These are phyloP conservation scores for Strigamia maritima DNA, from an alignment of 2,888 invertebrate species.

Conservation along the genomic window DNA sequence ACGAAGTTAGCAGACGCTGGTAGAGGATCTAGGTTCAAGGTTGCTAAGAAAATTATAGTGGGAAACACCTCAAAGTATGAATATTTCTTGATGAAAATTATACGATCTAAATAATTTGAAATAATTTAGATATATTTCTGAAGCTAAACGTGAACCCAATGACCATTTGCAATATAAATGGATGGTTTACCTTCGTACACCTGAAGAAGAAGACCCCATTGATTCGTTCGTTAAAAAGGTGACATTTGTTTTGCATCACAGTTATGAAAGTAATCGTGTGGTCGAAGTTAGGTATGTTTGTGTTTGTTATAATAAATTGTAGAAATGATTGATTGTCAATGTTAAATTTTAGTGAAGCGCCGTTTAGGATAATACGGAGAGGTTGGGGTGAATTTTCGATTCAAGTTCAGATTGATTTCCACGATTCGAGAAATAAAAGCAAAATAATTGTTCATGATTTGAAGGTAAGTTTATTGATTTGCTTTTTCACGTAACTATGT, in stretches of 20 bases:
- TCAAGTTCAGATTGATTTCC: slow-evolving; percentile 73
- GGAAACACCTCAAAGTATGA: slow-evolving; percentile 27
- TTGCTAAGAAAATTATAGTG: slow-evolving; percentile 9
- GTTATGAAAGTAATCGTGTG: slow-evolving; percentile 80
- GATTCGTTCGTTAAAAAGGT: slow-evolving; percentile 68
- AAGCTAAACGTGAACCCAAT: slow-evolving; percentile 60
- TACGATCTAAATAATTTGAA: neutral
- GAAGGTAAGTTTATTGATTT: slow-evolving; percentile 47
- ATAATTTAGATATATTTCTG: slow-evolving; percentile 57
- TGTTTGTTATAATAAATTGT: neutral
- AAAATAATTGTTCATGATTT: slow-evolving; percentile 68
- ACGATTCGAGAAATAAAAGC: slow-evolving; percentile 69
- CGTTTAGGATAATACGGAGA: slow-evolving; percentile 76
- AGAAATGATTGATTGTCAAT: neutral
- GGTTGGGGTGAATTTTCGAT: slow-evolving; percentile 94
- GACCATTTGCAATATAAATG: slow-evolving; percentile 80
- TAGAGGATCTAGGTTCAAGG: slow-evolving; percentile 22
- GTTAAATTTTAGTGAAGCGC: slow-evolving; percentile 61
- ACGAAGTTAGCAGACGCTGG: neutral
- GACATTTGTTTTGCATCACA: slow-evolving; percentile 75
- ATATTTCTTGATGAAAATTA: neutral
- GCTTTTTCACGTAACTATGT: neutral
- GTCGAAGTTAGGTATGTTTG: slow-evolving; percentile 67
- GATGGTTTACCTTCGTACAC: slow-evolving; percentile 80
- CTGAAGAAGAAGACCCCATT: slow-evolving; percentile 61